Evolutionary conservation across 2,113 vertebrate genomes (phyloP).

Genomic region (Heterotilapia buettikoferi): DNA sequence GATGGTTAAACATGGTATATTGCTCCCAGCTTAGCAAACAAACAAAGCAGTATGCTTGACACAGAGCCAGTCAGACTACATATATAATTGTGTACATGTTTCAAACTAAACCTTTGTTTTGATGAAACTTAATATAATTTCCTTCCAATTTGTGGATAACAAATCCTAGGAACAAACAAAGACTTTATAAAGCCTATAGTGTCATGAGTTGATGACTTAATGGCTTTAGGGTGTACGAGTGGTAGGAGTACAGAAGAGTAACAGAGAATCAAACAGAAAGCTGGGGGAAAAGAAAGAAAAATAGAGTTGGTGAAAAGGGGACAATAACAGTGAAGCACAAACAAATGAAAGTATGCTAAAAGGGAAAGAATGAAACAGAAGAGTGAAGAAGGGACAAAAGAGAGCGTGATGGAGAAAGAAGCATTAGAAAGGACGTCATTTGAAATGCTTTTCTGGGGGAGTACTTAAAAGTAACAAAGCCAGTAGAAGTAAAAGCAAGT

Average conservation of each 20-base stretch:
- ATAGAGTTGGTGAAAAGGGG: not conserved
- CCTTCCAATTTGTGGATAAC: not conserved
- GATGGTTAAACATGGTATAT: not conserved
- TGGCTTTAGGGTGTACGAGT: not conserved
- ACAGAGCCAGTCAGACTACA: not conserved
- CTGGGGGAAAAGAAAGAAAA: not conserved
- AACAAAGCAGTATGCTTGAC: not conserved
- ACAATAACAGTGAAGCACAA: not conserved
- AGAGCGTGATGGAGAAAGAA: not conserved
- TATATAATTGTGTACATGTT: not conserved
- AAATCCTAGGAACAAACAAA: not conserved
- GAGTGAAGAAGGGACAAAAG: not conserved
- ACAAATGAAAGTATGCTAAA: not conserved
- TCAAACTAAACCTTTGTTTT: not conserved
- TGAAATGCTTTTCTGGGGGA: not conserved
- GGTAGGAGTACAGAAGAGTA: not conserved
- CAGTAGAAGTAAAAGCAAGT: not conserved
- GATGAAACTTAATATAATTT: not conserved
- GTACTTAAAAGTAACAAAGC: not conserved
- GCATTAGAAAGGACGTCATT: not conserved
- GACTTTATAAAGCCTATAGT: not conserved
- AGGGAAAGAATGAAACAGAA: not conserved
- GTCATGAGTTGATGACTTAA: not conserved
- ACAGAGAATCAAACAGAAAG: not conserved
- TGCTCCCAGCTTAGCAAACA: not conserved